A percentile compares a stretch with the other conserved stretches of the same genome.
Evolutionary conservation across 2,888 invertebrate genomes (phyloP).

Genomic region (Allophyes oxyacanthae): DNA sequence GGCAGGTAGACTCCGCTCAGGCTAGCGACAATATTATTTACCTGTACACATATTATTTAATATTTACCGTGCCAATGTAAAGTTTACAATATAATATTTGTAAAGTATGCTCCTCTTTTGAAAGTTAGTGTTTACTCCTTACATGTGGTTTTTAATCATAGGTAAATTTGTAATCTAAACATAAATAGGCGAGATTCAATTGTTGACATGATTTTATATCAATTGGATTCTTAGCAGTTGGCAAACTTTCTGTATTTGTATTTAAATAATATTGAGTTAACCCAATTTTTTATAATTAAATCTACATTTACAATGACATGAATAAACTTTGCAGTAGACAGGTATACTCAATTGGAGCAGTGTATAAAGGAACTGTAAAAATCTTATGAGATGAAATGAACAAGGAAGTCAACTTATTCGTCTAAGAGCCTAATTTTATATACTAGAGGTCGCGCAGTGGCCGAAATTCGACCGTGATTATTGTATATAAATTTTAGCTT

Average conservation of each 20-base stretch:
- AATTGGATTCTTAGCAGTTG: constrained; percentile 47
- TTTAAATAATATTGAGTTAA: constrained; percentile 18
- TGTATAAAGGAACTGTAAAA: too few relatives aligned
- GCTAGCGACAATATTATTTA: constrained; percentile 86
- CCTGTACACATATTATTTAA: constrained; percentile 87
- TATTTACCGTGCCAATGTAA: constrained; percentile 86
- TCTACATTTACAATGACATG: constrained; percentile 1
- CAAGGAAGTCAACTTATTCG: too few relatives aligned
- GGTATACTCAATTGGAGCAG: too few relatives aligned
- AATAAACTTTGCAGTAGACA: too few relatives aligned
- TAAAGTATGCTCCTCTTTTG: constrained; percentile 86
- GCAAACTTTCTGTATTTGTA: constrained; percentile 12
- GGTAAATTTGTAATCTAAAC: constrained; percentile 84
- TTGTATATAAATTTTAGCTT: too few relatives aligned
- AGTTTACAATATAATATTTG: constrained; percentile 89
- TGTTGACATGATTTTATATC: constrained; percentile 60
- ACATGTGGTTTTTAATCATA: constrained; percentile 86
- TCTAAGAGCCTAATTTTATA: too few relatives aligned
- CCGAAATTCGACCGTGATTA: too few relatives aligned
- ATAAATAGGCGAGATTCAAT: constrained; percentile 61
- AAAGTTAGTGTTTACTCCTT: constrained; percentile 83
- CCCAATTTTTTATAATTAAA: constrained; percentile 2
- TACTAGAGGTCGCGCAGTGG: too few relatives aligned
- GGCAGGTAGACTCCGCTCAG: constrained; percentile 77
- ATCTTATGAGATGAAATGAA: not conserved